Conservation (phyloP, 2,888 invertebrate species). For the Drosophila testacea region DNA sequence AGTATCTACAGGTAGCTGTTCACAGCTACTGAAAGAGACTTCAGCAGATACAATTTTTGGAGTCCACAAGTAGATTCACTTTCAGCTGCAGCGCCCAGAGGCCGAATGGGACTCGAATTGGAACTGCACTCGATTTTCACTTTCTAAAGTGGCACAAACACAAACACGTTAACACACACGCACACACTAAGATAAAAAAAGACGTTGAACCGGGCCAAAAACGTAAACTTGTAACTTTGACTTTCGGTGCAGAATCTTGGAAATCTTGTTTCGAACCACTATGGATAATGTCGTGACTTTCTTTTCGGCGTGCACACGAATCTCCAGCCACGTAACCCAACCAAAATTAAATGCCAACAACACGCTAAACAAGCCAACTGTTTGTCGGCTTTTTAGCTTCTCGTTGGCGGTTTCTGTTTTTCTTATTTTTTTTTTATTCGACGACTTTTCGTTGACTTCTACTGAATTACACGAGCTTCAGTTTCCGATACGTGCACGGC, state of each 20-base stretch:
- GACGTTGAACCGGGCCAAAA: constrained; percentile 67
- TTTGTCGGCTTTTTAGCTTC: constrained; percentile 47
- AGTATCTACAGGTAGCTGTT: constrained; percentile 32
- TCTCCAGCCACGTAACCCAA: constrained; percentile 68
- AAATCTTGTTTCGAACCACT: constrained; percentile 72
- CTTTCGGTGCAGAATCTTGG: constrained; percentile 80
- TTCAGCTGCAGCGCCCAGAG: constrained; percentile 62
- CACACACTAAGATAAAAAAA: constrained; percentile 15
- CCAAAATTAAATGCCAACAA: constrained; percentile 71
- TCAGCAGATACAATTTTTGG: constrained; percentile 14
- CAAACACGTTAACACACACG: constrained; percentile 20
- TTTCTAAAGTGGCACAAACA: constrained; percentile 74
- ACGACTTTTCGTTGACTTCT: constrained; percentile 33
- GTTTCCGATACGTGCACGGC: constrained; percentile 31
- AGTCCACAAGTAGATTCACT: constrained; percentile 65
- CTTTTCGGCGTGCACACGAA: constrained; percentile 66
- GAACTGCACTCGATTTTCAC: constrained; percentile 76
- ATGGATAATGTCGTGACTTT: constrained; percentile 73
- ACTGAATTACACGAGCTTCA: constrained; percentile 43
- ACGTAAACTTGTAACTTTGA: constrained; percentile 79
- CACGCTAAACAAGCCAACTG: constrained; percentile 61
- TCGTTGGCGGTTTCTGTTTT: constrained; percentile 36
- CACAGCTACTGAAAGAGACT: constrained; percentile 36
- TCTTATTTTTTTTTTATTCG: constrained; percentile 13
- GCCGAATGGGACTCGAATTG: constrained; percentile 38